Percentiles rank a stretch among this genome's conserved stretches.
phyloP scores from a whole-genome alignment of 2,888 invertebrate species.

The Eupithecia subfuscata region DNA sequence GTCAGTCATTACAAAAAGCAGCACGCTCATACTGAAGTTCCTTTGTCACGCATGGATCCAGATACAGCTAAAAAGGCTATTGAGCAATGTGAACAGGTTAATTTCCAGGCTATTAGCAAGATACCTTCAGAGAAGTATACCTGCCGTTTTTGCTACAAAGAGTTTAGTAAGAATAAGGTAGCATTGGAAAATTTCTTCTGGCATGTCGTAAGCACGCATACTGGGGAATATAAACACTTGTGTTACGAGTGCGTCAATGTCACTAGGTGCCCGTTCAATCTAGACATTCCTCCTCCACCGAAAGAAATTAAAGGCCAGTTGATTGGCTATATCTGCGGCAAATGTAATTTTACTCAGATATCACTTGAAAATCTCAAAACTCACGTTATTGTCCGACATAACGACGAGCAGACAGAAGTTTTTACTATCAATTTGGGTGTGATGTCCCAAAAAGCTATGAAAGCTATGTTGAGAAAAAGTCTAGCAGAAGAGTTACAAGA shows the following conservation, averaged over 20 bases:
- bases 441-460: conserved; percentile 61
- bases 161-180: conserved; percentile 59
- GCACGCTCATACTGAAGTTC: conserved; percentile 87
- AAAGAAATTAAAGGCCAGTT: conserved; percentile 69
- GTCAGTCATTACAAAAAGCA: conserved; percentile 86
- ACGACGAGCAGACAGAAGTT: conserved; percentile 75
- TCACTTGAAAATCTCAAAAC: conserved; percentile 83
- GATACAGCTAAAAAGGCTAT: conserved; percentile 81
- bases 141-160: conserved; percentile 75
- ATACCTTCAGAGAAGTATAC: conserved; percentile 66
- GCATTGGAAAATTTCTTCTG: conserved; percentile 85
- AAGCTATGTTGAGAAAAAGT: conserved; percentile 47
- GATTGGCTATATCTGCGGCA: conserved; percentile 86
- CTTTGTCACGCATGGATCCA: conserved; percentile 85
- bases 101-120: conserved; percentile 67
- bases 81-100: conserved; percentile 76
- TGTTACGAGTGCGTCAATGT: conserved; percentile 85
- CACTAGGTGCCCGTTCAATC: conserved; percentile 62
- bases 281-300: conserved; percentile 75
- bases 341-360: conserved; percentile 90
- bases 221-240: conserved; percentile 89
- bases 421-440: conserved; percentile 71
- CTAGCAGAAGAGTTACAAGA: conserved; percentile 37
- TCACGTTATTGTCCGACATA: conserved; percentile 85
- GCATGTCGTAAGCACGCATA: conserved; percentile 88